Conservation (phyloP, 2,888 invertebrate species). For the Drosophila borealis region DNA sequence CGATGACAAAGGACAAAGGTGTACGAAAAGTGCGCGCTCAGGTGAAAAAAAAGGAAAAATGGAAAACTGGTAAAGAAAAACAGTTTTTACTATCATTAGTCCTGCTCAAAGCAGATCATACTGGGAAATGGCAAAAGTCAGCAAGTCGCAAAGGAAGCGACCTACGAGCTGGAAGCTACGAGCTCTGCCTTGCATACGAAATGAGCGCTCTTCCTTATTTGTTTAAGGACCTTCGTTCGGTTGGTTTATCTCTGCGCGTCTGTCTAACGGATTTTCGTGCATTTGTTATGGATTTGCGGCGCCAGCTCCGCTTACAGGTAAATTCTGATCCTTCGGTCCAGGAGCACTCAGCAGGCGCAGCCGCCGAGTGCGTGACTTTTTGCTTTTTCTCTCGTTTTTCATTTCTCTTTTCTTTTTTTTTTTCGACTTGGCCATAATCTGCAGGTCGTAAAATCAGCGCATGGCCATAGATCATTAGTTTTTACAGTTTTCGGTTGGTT, state of each 20-base stretch:
- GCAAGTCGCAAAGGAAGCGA: conserved; percentile 4
- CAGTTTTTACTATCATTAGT: conserved; percentile 75
- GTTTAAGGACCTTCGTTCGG: conserved; percentile 50
- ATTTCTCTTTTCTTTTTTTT: background rate
- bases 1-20: conserved; percentile 41
- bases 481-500: conserved; percentile 60
- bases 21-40: conserved; percentile 39
- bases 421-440: conserved; percentile 59
- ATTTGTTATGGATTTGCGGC: conserved; percentile 80
- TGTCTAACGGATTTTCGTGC: conserved; percentile 79
- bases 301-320: conserved; percentile 71
- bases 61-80: conserved; percentile 55
- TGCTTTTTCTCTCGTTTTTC: conserved; percentile 39
- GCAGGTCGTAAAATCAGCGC: conserved; percentile 72
- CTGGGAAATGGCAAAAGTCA: conserved; percentile 43
- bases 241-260: conserved; percentile 58
- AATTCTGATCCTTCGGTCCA: conserved; percentile 43
- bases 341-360: conserved; percentile 41
- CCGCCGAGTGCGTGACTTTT: conserved; percentile 54
- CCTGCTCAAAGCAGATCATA: conserved; percentile 51
- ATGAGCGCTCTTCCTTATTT: conserved; percentile 55
- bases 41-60: conserved; percentile 26
- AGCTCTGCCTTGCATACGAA: conserved; percentile 66
- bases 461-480: conserved; percentile 76
- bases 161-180: too few relatives aligned